phyloP scores from a whole-genome alignment of 2,797 vertebrate genomes.

The Gobio occitaniae region DNA sequence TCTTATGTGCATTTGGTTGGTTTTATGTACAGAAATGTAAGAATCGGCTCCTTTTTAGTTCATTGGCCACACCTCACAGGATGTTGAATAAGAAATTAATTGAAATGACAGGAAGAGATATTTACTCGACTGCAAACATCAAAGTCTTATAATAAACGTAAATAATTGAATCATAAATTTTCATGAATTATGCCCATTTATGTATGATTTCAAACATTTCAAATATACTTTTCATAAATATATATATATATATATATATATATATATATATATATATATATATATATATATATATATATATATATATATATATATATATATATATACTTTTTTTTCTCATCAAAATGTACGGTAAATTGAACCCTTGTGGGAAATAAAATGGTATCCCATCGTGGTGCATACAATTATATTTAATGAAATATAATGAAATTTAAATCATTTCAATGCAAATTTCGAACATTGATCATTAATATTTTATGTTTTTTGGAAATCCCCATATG shows the following conservation, averaged over 20 bases:
- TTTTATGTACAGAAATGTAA: too few species aligned
- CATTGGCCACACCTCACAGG: not conserved
- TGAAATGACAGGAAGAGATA: not conserved
- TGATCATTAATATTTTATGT: not conserved
- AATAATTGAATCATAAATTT: not conserved
- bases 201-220: not conserved
- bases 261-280: too few species aligned
- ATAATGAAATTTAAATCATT: not conserved
- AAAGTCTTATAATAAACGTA: not conserved
- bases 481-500: not conserved
- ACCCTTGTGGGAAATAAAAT: not conserved
- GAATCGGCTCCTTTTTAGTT: not conserved
- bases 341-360: not conserved
- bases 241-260: too few species aligned
- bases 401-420: not conserved
- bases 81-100: not conserved
- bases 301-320: not conserved
- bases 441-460: not conserved
- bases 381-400: not conserved
- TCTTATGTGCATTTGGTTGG: not conserved
- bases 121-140: not conserved
- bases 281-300: too few species aligned
- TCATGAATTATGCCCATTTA: not conserved
- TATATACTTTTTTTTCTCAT: not conserved
- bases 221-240: not conserved